A percentile compares a stretch with the other conserved stretches of the same genome.
These are phyloP conservation scores for Musca vetustissima DNA, from an alignment of 1,140 invertebrate genomes.

Conservation along the genomic window DNA sequence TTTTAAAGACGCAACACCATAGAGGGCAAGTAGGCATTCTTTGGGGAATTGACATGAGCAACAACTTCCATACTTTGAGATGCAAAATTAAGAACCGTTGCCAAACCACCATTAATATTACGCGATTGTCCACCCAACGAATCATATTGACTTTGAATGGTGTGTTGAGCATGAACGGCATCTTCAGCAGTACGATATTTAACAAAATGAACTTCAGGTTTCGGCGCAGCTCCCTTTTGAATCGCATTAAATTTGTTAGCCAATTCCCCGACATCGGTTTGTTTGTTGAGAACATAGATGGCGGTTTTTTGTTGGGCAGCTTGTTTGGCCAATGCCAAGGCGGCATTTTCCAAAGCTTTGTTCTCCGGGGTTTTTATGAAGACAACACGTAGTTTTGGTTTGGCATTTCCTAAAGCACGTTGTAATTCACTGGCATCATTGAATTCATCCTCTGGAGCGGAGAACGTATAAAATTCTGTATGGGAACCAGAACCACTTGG, in stretches of 20 bases:
- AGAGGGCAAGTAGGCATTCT: background rate
- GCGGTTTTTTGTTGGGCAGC: slow-evolving; percentile 78
- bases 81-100: slow-evolving; percentile 45
- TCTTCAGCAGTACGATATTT: slow-evolving; percentile 50
- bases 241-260: slow-evolving; percentile 42
- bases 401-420: slow-evolving; percentile 56
- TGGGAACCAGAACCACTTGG: background rate
- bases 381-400: slow-evolving; percentile 83
- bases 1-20: background rate
- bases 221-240: slow-evolving; percentile 34
- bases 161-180: slow-evolving; percentile 44
- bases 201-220: slow-evolving; percentile 50
- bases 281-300: slow-evolving; percentile 82
- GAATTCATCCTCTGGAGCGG: slow-evolving; percentile 49
- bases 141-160: slow-evolving; percentile 49
- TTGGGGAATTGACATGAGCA: background rate
- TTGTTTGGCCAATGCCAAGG: slow-evolving; percentile 63
- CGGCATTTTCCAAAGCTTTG: slow-evolving; percentile 63
- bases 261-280: slow-evolving; percentile 44
- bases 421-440: slow-evolving; percentile 36
- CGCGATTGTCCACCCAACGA: slow-evolving; percentile 40
- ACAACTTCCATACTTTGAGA: slow-evolving; percentile 1
- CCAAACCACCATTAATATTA: slow-evolving; percentile 41
- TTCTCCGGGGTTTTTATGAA: slow-evolving; percentile 76
- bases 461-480: slow-evolving; percentile 50